Conservation (phyloP, 2,888 invertebrate species). For the Ditula angustiorana region DNA sequence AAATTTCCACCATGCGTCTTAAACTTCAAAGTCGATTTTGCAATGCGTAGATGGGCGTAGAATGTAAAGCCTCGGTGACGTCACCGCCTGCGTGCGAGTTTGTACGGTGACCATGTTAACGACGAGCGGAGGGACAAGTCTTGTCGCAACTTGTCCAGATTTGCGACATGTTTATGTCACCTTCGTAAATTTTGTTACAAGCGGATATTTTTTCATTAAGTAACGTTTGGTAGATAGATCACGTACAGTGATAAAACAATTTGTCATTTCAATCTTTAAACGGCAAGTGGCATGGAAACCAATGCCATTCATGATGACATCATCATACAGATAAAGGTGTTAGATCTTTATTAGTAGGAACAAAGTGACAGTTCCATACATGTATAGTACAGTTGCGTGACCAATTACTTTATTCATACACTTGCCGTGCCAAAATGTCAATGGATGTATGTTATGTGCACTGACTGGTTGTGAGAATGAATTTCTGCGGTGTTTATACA, state of each 20-base stretch:
- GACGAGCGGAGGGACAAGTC: slow-evolving; percentile 49
- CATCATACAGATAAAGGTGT: background rate
- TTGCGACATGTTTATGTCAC: background rate
- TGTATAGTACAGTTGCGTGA: no score
- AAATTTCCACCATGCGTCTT: background rate
- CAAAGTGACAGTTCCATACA: background rate
- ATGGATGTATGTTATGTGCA: no score
- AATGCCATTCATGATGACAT: background rate
- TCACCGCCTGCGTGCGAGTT: slow-evolving; percentile 45
- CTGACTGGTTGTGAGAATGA: no score
- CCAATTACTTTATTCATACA: no score
- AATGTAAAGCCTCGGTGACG: slow-evolving; percentile 31
- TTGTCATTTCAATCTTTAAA: background rate
- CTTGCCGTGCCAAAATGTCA: no score
- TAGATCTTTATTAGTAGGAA: background rate
- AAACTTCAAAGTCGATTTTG: slow-evolving; percentile 41
- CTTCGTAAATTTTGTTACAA: background rate
- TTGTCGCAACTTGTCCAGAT: slow-evolving; percentile 37
- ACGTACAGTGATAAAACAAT: background rate
- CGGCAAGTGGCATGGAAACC: background rate
- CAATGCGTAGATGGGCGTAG: slow-evolving; percentile 40
- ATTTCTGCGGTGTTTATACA: no score
- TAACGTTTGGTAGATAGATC: background rate
- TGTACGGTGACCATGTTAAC: slow-evolving; percentile 56
- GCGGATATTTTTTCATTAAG: background rate